Evolutionary conservation across 2,888 invertebrate species (phyloP), one percentile per base, ranked within the genome.

Genomic region (Halictus ligatus): DNA sequence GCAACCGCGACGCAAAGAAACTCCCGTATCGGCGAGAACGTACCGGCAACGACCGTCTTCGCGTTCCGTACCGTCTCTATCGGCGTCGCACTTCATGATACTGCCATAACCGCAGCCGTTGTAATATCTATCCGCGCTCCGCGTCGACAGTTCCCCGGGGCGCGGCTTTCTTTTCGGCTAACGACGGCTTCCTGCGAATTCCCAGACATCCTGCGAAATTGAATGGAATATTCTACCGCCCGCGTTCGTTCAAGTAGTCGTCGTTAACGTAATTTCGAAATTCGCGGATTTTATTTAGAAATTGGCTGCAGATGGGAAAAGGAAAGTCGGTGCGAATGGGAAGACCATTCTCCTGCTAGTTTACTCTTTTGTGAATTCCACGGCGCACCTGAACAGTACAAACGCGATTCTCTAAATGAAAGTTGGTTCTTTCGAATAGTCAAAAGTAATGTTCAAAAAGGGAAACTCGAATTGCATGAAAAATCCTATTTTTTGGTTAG

Each of bases 71-170:
- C 69, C 35, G 77, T 78, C 82, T 76, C 72, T 81, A 73, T 80
- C 80, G 64, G 64, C 3, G 60, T 48, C 69, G n/a, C 77, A 50
- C 69, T 69, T 71, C 54, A 75, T 50, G 77, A 74, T 75, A 75
- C 82, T 78, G 81, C 81, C 78, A 89, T 84, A 84, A 87, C 86
- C 76, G 71, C 80, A 84, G 80, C 85, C 85, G 88, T 83, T 89
- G 81, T 78, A 76, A 84, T 84, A 89, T 84, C 78, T 84, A 84
- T 82, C 79, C 78, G 58, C 60, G 73, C 48, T 78, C 79, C 71
- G 79, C 58, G 69, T 75, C 83, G 72, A 82, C 86, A 71, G 71
- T 76, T 67, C 79, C 58, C 73, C 77, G 35, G 25, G n/a, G n/a
- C 50, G n/a, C 25, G n/a, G 15, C 50, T 75, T 75, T 78, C 71